phyloP scores from a whole-genome alignment of 1,140 invertebrate species.

The Drosophila gunungcola region DNA sequence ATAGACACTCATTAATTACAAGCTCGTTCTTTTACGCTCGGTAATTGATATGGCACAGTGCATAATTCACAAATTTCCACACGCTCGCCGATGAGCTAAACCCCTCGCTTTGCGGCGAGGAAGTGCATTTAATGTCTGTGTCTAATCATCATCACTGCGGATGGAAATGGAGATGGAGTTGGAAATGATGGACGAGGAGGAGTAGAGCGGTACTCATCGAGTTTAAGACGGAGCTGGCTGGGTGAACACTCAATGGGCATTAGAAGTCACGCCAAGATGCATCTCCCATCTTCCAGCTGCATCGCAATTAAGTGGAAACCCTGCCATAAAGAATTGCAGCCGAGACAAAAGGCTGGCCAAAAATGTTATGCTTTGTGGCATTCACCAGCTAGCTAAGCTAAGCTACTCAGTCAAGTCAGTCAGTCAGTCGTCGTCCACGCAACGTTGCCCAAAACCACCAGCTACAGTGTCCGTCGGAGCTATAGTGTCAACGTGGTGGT shows the following conservation, averaged over 20 bases:
- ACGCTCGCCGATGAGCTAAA: slow-evolving; percentile 27
- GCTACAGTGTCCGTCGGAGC: slow-evolving; percentile 16
- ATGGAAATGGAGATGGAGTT: slow-evolving; percentile 5
- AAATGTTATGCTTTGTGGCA: slow-evolving; percentile 64
- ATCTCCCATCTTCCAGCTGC: slow-evolving; percentile 31
- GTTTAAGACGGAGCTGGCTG: slow-evolving; percentile 41
- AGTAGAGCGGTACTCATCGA: slow-evolving; percentile 11
- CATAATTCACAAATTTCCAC: slow-evolving; percentile 55
- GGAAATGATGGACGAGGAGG: not conserved
- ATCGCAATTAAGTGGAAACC: slow-evolving; percentile 55
- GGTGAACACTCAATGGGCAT: slow-evolving; percentile 58
- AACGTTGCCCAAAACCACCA: slow-evolving; percentile 33
- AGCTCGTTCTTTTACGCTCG: slow-evolving; percentile 32
- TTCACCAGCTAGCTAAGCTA: slow-evolving; percentile 24
- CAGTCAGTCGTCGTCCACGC: slow-evolving; percentile 31
- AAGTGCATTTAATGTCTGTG: slow-evolving; percentile 61
- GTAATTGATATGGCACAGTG: slow-evolving; percentile 55
- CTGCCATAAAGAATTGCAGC: slow-evolving; percentile 40
- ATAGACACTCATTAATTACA: slow-evolving; percentile 39
- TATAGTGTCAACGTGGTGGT: not conserved
- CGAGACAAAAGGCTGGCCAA: slow-evolving; percentile 49
- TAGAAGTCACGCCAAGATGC: slow-evolving; percentile 67
- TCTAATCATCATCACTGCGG: slow-evolving; percentile 43
- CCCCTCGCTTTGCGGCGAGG: slow-evolving; percentile 12
- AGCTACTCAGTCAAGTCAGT: slow-evolving; percentile 19